These are phyloP conservation scores for Cherax quadricarinatus DNA, from an alignment of 1,140 invertebrate species.

Conservation along the genomic window DNA sequence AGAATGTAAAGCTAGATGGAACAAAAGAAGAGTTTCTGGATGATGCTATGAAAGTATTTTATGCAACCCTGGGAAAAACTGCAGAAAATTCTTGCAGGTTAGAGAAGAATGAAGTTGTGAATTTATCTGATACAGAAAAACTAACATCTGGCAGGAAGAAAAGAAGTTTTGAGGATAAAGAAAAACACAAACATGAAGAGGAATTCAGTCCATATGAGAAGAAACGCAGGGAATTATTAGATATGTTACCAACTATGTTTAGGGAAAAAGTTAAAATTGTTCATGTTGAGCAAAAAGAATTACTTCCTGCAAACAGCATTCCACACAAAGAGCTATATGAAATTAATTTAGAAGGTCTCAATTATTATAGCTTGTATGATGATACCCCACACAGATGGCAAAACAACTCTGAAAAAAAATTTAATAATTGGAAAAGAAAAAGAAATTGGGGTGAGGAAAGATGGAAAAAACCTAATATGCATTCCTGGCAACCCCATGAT, in stretches of 20 bases:
- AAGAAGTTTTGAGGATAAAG: background rate
- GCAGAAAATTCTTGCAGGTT: conserved; percentile 9
- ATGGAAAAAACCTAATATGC: background rate
- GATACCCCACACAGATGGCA: background rate
- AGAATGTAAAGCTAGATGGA: background rate
- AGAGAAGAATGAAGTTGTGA: background rate
- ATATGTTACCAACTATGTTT: conserved; percentile 34
- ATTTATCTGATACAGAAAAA: background rate
- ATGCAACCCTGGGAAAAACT: conserved; percentile 34
- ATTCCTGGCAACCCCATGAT: background rate
- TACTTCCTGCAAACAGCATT: conserved; percentile 30
- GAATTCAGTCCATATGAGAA: conserved; percentile 32
- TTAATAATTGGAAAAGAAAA: background rate
- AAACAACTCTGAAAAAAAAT: background rate
- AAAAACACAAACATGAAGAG: background rate
- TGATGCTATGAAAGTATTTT: conserved; percentile 43
- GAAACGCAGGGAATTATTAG: conserved; percentile 22
- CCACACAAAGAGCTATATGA: conserved; percentile 44
- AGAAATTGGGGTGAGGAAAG: background rate
- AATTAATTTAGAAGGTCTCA: conserved; percentile 29
- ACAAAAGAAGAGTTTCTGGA: background rate
- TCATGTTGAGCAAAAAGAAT: conserved; percentile 21
- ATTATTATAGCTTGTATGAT: conserved; percentile 52
- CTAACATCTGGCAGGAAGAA: background rate
- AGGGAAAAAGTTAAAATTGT: conserved; percentile 3